Percentiles rank a stretch among this genome's conserved stretches.
phyloP scores from a whole-genome alignment of 2,797 vertebrate species.

The Paguma larvata region DNA sequence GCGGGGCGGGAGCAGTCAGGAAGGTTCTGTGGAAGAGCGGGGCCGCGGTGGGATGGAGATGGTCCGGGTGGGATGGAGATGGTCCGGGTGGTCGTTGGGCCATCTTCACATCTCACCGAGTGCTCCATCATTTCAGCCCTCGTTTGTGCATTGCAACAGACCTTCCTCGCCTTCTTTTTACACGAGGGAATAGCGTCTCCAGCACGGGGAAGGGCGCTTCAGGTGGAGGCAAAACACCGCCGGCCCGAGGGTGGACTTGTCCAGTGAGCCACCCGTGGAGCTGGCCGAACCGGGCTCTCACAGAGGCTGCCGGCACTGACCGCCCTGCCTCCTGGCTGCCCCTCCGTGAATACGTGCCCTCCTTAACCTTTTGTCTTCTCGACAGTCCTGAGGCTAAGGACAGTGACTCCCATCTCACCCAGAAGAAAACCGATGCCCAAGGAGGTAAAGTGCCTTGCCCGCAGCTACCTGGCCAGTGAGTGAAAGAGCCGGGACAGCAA shows the following conservation, averaged over 20 bases:
- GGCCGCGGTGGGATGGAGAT: not conserved
- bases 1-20: not conserved
- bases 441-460: not conserved
- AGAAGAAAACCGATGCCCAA: not conserved
- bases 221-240: not conserved
- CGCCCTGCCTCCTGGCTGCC: not conserved
- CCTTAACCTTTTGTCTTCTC: not conserved
- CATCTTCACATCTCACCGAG: not conserved
- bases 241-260: not conserved
- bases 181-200: not conserved
- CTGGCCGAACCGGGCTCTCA: not conserved
- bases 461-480: not conserved
- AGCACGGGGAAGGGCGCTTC: not conserved
- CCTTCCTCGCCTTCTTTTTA: not conserved
- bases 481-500: not conserved
- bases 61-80: not conserved
- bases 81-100: not conserved
- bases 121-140: not conserved
- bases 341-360: not conserved
- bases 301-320: not conserved
- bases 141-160: not conserved
- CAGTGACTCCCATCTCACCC: not conserved
- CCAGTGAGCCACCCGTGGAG: not conserved
- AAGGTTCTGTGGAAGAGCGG: constrained; percentile 15
- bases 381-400: not conserved